Conservation (phyloP, 2,888 invertebrate genomes). For the Perdita meconis region DNA sequence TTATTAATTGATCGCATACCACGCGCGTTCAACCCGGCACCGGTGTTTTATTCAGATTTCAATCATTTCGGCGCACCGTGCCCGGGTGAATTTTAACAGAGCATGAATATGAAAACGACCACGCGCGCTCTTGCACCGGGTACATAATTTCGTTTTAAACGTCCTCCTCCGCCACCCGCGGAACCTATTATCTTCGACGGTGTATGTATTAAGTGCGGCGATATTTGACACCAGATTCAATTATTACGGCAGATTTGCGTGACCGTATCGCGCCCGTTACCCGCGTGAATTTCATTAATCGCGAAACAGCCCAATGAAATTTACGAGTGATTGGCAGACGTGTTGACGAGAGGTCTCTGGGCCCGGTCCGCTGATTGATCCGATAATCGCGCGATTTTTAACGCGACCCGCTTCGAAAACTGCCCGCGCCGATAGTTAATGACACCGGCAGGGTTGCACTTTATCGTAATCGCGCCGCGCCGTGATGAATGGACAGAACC, state of each 20-base stretch:
- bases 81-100: constrained; percentile 53
- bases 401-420: too few species aligned
- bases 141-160: constrained; percentile 58
- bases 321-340: constrained; percentile 7
- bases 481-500: too few species aligned
- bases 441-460: too few species aligned
- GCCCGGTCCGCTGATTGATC: neutral
- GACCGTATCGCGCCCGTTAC: constrained; percentile 1
- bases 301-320: neutral
- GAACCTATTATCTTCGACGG: constrained; percentile 43
- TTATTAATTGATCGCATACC: constrained; percentile 46
- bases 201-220: constrained; percentile 46
- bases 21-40: neutral
- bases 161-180: constrained; percentile 16
- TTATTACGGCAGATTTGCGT: constrained; percentile 48
- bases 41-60: constrained; percentile 54
- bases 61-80: constrained; percentile 34
- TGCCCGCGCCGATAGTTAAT: too few species aligned
- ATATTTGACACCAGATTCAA: constrained; percentile 44
- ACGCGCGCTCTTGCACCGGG: constrained; percentile 15
- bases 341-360: constrained; percentile 4
- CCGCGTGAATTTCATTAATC: constrained; percentile 22
- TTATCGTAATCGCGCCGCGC: too few species aligned
- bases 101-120: constrained; percentile 56
- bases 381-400: neutral